Base-by-base conservation (phyloP, 1,140 invertebrate genomes). In the Telenomus remus region DNA sequence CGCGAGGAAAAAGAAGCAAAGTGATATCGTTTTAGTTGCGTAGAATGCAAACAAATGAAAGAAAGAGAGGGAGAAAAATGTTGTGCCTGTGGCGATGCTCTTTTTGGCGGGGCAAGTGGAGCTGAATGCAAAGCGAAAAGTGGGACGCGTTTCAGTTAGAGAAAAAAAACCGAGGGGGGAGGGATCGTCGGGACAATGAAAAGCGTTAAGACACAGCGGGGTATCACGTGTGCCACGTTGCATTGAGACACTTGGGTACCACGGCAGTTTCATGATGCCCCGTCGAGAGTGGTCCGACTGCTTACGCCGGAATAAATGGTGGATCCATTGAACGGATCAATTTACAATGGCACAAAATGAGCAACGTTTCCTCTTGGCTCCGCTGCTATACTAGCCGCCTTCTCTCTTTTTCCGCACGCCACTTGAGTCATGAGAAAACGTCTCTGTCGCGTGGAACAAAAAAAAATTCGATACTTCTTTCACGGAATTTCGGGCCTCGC, bases 341-440 rank as follows among this genome's bases (percentile, higher is more conserved):
- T 78, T 78, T 70, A 78, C 70, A 78, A 78, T 78, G 76, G 70
- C 76, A 70, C 66, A 64, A 78, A 78, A 74, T 66, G 82, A 82
- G 74, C 80, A 78, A 51, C 74, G 79, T 80, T 80, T 68, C 76
- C 59, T 80, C 72, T 77, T 66, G 51, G 61, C 74, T 57, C 76
- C 46, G 51, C 19, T 27, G 19, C n/a, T n/a, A n/a, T n/a, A n/a
- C n/a, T n/a, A n/a, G n/a, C 49, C 60, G 59, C 33, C 48, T 54
- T 63, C 57, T 70, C 69, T 76, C 53, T 80, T 80, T 77, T 79
- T 59, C 57, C 57, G 59, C 64, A 47, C 69, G 57, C n/a, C 71
- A 65, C 65, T 71, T 70, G 60, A 65, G 59, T 68, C 64, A 68
- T 66, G 63, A 73, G 69, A 73, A 65, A 73, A 65, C 69, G 61